Percentiles rank a stretch among this genome's conserved stretches.
Evolutionary conservation across 2,888 invertebrate genomes (phyloP).

Genomic region (Lasioglossum malachurum): DNA sequence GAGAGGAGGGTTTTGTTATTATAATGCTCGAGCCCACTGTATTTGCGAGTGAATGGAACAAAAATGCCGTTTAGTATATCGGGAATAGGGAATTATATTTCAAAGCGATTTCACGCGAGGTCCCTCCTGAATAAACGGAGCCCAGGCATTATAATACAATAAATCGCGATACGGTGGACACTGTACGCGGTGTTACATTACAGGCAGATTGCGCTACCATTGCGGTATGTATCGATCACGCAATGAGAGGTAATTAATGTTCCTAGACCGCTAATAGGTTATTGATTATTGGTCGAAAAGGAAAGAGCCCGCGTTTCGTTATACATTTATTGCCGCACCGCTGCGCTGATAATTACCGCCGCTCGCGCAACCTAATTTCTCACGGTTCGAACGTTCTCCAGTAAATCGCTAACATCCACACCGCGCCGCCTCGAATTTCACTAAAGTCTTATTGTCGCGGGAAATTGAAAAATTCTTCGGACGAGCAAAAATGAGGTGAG

Average conservation of each 20-base stretch:
- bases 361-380: neutral
- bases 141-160: slow-evolving; percentile 18
- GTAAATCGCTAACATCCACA: neutral
- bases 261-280: slow-evolving; percentile 50
- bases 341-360: neutral
- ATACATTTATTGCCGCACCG: slow-evolving; percentile 22
- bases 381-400: neutral
- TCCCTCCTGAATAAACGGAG: neutral
- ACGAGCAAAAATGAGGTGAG: no score
- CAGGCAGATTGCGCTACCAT: slow-evolving; percentile 20
- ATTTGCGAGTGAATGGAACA: slow-evolving; percentile 2
- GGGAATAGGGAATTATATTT: neutral
- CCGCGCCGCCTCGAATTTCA: neutral
- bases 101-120: neutral
- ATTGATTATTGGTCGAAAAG: slow-evolving; percentile 48
- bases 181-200: slow-evolving; percentile 38
- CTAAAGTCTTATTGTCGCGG: no score
- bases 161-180: slow-evolving; percentile 25
- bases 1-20: slow-evolving; percentile 40
- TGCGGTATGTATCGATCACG: slow-evolving; percentile 42
- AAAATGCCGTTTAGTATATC: neutral
- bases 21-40: slow-evolving; percentile 33
- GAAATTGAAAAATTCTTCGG: no score
- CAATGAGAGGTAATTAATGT: slow-evolving; percentile 52
- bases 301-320: slow-evolving; percentile 26